Evolutionary conservation across 2,888 invertebrate species (phyloP).

Genomic region (Ochlodes sylvanus): DNA sequence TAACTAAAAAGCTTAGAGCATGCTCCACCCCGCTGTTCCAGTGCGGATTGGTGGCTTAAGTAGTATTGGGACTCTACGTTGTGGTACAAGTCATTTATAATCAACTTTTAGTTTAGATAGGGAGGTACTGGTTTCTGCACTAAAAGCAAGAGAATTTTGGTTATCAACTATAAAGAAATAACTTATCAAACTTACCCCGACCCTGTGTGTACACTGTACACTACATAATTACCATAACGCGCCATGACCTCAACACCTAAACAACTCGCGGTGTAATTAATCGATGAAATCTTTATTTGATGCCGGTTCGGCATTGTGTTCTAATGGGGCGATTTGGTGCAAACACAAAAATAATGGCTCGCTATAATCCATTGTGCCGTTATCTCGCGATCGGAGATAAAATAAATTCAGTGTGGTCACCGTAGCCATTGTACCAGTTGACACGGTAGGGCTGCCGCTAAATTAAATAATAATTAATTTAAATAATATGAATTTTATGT

Average conservation of each 20-base stretch:
- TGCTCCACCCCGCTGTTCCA: too few species aligned
- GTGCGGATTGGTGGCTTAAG: too few species aligned
- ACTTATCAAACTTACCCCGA: too few species aligned
- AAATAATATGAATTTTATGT: too few species aligned
- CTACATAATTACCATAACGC: not conserved
- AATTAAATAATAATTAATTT: not conserved
- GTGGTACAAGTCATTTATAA: too few species aligned
- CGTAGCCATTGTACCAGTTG: slow-evolving; percentile 14
- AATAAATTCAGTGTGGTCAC: slow-evolving; percentile 14
- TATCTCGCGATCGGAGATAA: slow-evolving; percentile 38
- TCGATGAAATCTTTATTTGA: slow-evolving; percentile 19
- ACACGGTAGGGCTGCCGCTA: slow-evolving; percentile 7
- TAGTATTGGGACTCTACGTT: too few species aligned
- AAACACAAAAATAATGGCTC: slow-evolving; percentile 38
- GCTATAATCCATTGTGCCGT: slow-evolving; percentile 38
- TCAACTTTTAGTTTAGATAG: too few species aligned
- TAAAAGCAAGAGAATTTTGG: too few species aligned
- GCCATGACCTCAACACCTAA: slow-evolving; percentile 1
- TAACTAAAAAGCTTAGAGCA: too few species aligned
- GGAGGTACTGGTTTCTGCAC: too few species aligned
- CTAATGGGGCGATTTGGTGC: slow-evolving; percentile 34
- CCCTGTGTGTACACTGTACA: not conserved
- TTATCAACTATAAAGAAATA: too few species aligned
- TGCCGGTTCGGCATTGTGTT: slow-evolving; percentile 19
- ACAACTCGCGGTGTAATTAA: slow-evolving; percentile 19